Percentiles rank a stretch among this genome's conserved stretches.
These are phyloP conservation scores for Aspidiotus destructor DNA, from an alignment of 2,888 invertebrate species.

Conservation along the genomic window DNA sequence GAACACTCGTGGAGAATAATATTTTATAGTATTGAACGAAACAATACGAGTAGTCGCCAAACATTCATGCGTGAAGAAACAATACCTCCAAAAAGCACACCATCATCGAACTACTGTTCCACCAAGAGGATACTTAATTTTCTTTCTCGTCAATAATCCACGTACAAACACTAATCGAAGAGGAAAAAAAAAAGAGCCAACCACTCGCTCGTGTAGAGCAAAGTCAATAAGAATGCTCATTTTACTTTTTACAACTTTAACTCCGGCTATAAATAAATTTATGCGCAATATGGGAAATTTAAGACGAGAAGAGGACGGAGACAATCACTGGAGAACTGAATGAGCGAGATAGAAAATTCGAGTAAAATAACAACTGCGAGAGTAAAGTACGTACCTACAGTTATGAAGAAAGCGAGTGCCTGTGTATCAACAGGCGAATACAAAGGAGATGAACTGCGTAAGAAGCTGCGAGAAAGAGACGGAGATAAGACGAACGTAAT, in stretches of 20 bases:
- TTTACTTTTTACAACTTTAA: conserved; percentile 6
- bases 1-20: background rate
- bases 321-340: background rate
- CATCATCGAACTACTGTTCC: conserved; percentile 4
- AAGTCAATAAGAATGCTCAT: background rate
- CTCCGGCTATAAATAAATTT: conserved; percentile 7
- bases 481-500: background rate
- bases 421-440: conserved; percentile 3
- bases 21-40: background rate
- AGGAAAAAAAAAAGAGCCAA: background rate
- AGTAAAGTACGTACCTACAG: background rate
- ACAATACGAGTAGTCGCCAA: background rate
- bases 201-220: background rate
- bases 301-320: background rate
- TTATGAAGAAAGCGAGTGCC: background rate
- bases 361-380: background rate
- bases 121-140: background rate
- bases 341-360: background rate
- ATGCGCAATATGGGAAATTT: conserved; percentile 5
- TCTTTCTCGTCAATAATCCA: background rate
- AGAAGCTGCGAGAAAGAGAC: background rate
- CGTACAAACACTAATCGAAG: conserved; percentile 4
- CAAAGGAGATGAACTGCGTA: conserved; percentile 5
- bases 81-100: conserved; percentile 4
- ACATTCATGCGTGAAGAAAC: background rate